Conservation (phyloP, 2,113 vertebrate genomes). For the Scophthalmus maximus region DNA sequence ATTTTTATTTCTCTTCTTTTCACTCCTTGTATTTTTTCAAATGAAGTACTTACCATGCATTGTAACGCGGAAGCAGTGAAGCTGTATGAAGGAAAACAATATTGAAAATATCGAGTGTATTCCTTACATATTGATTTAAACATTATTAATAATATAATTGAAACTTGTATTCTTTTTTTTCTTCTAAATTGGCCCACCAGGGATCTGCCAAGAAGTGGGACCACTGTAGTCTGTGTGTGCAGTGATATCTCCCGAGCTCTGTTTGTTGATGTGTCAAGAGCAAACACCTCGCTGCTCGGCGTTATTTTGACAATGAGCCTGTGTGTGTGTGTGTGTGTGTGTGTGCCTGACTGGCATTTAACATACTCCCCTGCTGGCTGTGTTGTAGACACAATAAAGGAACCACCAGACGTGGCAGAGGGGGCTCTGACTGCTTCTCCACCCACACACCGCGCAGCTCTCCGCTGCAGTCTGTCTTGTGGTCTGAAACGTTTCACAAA, state of each 20-base stretch:
- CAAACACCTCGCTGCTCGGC: conserved; percentile 43
- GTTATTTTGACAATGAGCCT: conserved; percentile 51
- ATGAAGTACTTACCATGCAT: too few relatives aligned
- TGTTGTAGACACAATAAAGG: conserved; percentile 75
- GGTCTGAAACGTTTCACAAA: conserved; percentile 69
- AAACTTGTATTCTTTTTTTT: background rate
- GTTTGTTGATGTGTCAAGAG: conserved; percentile 62
- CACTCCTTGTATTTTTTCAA: too few relatives aligned
- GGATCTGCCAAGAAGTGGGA: background rate
- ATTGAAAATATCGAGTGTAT: too few relatives aligned
- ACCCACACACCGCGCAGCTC: conserved; percentile 48
- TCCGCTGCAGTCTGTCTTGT: conserved; percentile 37
- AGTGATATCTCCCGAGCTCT: conserved; percentile 16
- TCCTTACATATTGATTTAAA: background rate
- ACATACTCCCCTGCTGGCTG: conserved; percentile 64
- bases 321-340: conserved; percentile 31
- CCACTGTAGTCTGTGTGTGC: background rate
- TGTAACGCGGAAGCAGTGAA: too few relatives aligned
- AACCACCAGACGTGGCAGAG: conserved; percentile 57
- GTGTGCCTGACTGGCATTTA: conserved; percentile 49
- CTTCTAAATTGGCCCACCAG: background rate
- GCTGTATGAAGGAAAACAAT: too few relatives aligned
- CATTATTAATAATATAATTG: background rate
- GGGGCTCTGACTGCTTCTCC: conserved; percentile 46
- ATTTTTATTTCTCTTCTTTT: too few relatives aligned